Evolutionary conservation across 1,140 invertebrate species (phyloP).

Genomic region (Nasonia vitripennis): DNA sequence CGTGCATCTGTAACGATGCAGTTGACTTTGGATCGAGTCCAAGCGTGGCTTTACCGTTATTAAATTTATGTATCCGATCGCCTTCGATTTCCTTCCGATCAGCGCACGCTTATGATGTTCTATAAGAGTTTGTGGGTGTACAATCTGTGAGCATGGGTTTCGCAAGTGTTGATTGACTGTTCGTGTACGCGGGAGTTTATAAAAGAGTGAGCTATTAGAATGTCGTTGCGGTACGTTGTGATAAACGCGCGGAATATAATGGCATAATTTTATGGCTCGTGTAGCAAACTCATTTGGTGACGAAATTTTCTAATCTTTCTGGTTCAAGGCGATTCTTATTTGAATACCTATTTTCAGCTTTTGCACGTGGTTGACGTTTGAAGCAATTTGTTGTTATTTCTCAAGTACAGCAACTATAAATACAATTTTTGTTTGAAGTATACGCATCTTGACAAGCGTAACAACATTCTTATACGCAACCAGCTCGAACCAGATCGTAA

Average conservation of each 20-base stretch:
- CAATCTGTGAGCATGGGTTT: no score
- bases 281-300: background rate
- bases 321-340: background rate
- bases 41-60: background rate
- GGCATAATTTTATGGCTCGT: background rate
- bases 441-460: no score
- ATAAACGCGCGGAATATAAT: background rate
- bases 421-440: no score
- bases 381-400: no score
- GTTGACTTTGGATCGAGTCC: background rate
- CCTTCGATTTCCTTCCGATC: conserved; percentile 4
- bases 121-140: no score
- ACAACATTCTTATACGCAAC: background rate
- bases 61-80: background rate
- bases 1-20: no score
- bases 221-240: background rate
- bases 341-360: background rate
- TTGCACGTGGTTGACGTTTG: background rate
- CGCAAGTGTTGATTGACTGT: no score
- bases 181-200: background rate
- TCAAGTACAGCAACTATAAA: no score
- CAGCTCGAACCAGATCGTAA: background rate
- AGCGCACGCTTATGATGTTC: no score
- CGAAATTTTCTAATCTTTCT: background rate
- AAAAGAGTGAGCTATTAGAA: background rate